Evolutionary conservation across 2,888 invertebrate species (phyloP), one percentile per base, ranked within the genome.

Genomic region (Eutolmus rufibarbis): DNA sequence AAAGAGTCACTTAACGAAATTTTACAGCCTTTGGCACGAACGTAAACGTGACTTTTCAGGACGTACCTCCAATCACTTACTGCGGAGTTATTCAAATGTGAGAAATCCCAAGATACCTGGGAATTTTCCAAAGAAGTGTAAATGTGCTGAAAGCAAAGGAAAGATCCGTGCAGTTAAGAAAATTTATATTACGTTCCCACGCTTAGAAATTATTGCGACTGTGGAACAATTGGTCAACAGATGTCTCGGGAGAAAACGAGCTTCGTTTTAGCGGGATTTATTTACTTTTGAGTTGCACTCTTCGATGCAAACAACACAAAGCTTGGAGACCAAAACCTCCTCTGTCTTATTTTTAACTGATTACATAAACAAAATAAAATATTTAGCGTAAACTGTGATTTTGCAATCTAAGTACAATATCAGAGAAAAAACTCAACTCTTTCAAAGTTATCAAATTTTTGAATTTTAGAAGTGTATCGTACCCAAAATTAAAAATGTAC

Each of bases 31-130:
- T 56, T 56, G 28, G 51, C 34, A 34, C 16, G 46, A 51, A 81
- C 37, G n/a, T 56, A 78, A 43, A 78, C 78, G 78, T 78, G 78
- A 78, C 78, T 78, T 78, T 78, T 43, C 40, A 78, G 40, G 51
- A 81, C 16, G 81, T 34, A n/a, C n/a, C 76, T 76, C 81, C 46
- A 46, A 51, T 81, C 31, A 31, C 56, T 81, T 81, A 56, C 51
- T 34, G 56, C 31, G n/a, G 76, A 19, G 19, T 78, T 78, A 23
- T 43, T 43, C 43, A 78, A 78, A 78, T 78, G 78, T 78, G 46
- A 23, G 78, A 46, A 78, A 23, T 43, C 43, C 9, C 37, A 19
- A 37, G 23, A 12, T 43, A 78, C 78, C 78, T 78, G 78, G 43
- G 37, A 19, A 46, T 43, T 66, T 66, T 66, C 9, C 19, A 12